These are phyloP conservation scores for Phorcus lineatus DNA, from an alignment of 2,888 invertebrate genomes.

Conservation along the genomic window DNA sequence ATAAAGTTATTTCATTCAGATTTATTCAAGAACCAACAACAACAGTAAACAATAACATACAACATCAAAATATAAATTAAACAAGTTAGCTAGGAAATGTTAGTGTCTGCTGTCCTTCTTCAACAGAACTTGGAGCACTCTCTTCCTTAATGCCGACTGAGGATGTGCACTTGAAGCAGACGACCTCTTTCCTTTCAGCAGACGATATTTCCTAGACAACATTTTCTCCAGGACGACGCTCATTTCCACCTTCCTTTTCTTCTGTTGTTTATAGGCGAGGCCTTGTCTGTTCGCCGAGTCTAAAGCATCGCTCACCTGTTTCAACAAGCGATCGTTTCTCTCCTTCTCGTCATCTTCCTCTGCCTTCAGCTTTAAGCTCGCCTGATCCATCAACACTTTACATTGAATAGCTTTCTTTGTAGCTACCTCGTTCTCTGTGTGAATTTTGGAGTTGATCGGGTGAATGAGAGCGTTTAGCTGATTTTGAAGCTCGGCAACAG, in stretches of 20 bases:
- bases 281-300: neutral
- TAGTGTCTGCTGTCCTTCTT: too few relatives aligned
- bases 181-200: neutral
- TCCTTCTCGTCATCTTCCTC: neutral
- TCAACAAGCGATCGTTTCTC: neutral
- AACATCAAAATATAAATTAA: too few relatives aligned
- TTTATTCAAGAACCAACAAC: too few relatives aligned
- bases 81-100: too few relatives aligned
- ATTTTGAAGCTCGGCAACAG: neutral
- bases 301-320: neutral
- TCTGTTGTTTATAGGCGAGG: neutral
- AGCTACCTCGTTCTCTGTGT: too few relatives aligned
- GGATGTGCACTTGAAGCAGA: neutral
- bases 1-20: too few relatives aligned
- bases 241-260: neutral
- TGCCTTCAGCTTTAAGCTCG: neutral
- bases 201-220: neutral
- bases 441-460: neutral
- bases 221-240: neutral
- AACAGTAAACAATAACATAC: too few relatives aligned
- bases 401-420: too few relatives aligned
- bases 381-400: neutral
- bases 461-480: neutral
- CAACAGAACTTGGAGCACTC: too few relatives aligned
- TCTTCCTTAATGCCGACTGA: too few relatives aligned